Percentiles rank a stretch among this genome's conserved stretches.
Conservation (phyloP, 2,797 vertebrate genomes). For the Notolepis coatsorum region DNA sequence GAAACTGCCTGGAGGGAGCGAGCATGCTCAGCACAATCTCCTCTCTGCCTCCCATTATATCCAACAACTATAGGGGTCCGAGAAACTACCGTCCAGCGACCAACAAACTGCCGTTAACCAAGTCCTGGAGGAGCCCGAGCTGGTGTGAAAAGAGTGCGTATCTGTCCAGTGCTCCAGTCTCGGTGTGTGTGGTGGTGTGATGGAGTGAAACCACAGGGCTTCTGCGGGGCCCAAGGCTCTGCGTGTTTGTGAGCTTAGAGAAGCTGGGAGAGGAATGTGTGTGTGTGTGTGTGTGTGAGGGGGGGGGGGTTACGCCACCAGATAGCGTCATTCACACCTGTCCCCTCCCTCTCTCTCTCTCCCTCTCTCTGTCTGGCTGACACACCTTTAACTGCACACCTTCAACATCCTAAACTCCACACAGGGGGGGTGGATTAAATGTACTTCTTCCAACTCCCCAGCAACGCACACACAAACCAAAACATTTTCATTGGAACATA, state of each 20-base stretch:
- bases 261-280: slow-evolving; percentile 46
- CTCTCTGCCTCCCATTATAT: slow-evolving; percentile 73
- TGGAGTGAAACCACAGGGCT: slow-evolving; percentile 20
- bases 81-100: slow-evolving; percentile 40
- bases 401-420: slow-evolving; percentile 14
- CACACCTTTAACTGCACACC: slow-evolving; percentile 43
- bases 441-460: neutral
- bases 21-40: slow-evolving; percentile 52
- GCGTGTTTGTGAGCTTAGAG: slow-evolving; percentile 31
- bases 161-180: slow-evolving; percentile 34
- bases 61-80: slow-evolving; percentile 43
- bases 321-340: slow-evolving; percentile 62
- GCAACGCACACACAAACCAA: neutral
- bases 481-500: neutral
- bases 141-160: slow-evolving; percentile 29
- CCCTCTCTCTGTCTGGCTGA: slow-evolving; percentile 19
- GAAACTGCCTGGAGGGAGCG: slow-evolving; percentile 48
- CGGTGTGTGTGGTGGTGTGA: slow-evolving; percentile 1
- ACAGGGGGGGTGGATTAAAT: slow-evolving; percentile 16
- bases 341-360: slow-evolving; percentile 49
- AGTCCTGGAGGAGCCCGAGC: slow-evolving; percentile 10
- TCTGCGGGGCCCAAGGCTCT: neutral
- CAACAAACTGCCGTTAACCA: slow-evolving; percentile 45
- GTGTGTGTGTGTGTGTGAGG: no score
- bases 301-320: slow-evolving; percentile 34